Evolutionary conservation across 2,113 vertebrate genomes (phyloP), one percentile per base, ranked within the genome.

Genomic region (Semnopithecus entellus): DNA sequence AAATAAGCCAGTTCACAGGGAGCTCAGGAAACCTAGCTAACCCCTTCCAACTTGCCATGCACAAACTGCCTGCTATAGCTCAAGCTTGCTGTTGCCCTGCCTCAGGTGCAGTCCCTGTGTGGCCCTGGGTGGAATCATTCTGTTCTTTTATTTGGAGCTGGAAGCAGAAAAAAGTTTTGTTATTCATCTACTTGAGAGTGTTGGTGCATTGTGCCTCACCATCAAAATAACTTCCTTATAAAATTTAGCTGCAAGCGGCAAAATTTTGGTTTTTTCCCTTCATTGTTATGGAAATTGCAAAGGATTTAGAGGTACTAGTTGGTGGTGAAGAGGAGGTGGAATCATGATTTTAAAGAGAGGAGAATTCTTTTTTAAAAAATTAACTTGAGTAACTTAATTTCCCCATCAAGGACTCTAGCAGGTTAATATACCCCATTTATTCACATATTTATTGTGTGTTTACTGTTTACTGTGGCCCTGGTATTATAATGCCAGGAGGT

Each of bases 221-320:
- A 12, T 25, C 55, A 57, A 93, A 79, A 79, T 81, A 88, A 78
- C 32, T 14, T 76, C 52, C 35, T 88, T 94, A 52, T 68, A 68
- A 96, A 70, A 57, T 27, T 14, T 43, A 90, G 27, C 61, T 57
- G 18, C 64, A 96, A 84, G 55, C n/a, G 40, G 68, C 43, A 45
- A 87, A 91, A 64, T 11, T 88, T 91, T 88, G 57, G 0, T 35
- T 84, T 80, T 80, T 80, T 66, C 14, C 45, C 17, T 88, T 30
- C 30, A 68, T 82, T 92, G 68, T 95, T 70, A 90, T 40, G 8
- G 64, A 92, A 90, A 88, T 57, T 72, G n/a, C 45, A 93, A 87
- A 81, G 88, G n/a, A 72, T 27, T 91, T 90, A 96, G 38, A 91
- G 32, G 59, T 90, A 92, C 32, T 68, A 89, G 89, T 7, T 89